These are phyloP conservation scores for Boulengeromyrus knoepffleri DNA, from an alignment of 2,113 vertebrate genomes.

Conservation along the genomic window DNA sequence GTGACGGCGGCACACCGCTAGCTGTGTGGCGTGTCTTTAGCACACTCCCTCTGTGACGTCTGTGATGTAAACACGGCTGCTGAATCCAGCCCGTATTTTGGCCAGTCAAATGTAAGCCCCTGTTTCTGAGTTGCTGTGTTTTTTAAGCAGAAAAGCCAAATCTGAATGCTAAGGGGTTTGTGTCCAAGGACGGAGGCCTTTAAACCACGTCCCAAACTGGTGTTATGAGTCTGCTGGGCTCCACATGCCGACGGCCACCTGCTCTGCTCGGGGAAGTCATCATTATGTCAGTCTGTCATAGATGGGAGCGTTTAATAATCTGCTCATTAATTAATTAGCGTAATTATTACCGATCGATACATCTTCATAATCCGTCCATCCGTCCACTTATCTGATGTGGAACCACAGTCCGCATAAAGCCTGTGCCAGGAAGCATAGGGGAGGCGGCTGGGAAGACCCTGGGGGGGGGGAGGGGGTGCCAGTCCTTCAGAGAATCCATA, in stretches of 20 bases:
- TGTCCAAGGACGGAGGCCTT: conserved; percentile 61
- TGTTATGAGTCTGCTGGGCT: not conserved
- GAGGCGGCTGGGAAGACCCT: not conserved
- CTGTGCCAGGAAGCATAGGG: not conserved
- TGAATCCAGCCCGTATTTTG: not conserved
- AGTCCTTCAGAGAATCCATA: not conserved
- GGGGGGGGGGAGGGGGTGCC: not conserved
- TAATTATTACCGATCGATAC: conserved; percentile 16
- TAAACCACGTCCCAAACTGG: conserved; percentile 58
- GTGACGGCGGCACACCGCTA: not conserved
- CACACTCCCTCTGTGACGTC: not conserved
- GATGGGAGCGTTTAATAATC: conserved; percentile 62
- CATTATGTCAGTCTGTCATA: conserved; percentile 59
- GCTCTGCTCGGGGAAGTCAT: conserved; percentile 51
- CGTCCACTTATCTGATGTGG: not conserved
- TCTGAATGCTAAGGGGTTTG: conserved; percentile 36
- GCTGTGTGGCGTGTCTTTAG: not conserved
- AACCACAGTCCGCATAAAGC: not conserved
- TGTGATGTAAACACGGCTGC: not conserved
- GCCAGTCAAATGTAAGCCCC: not conserved
- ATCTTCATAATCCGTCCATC: conserved; percentile 14
- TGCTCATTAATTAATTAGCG: conserved; percentile 40
- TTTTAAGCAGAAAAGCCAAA: not conserved
- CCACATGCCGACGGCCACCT: conserved; percentile 53
- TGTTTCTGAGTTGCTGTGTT: not conserved